Base-by-base conservation (phyloP, 1,140 invertebrate species). In the Caerostris darwini region DNA sequence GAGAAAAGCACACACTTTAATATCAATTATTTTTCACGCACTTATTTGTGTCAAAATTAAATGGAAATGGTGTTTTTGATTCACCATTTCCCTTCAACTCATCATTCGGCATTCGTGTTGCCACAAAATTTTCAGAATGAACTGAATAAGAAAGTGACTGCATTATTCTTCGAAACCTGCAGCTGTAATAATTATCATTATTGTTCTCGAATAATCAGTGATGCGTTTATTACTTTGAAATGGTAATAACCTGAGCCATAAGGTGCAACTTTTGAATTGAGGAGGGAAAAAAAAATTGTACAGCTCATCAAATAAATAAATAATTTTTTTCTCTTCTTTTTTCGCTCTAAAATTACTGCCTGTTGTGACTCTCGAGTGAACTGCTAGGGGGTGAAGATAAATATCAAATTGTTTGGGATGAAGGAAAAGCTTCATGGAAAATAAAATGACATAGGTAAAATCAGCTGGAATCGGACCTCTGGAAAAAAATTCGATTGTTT, bases 191-290 rank as follows among this genome's bases (percentile, higher is more conserved):
- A 34, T 77, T 77, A 19, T 77, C 34, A 53, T 77, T 34, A 77
- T 77, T 77, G 69, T 77, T 77, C 19, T 77, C 34, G 50, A 50
- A 77, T 77, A 50, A 10, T 3, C 69, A 77, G 10, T 77, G 69
- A 77, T 77, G 69, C 69, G 34, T 77, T 77, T 50, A 77, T 77
- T 50, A 10, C 69, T 77, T 77, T 34, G 69, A 77, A 77, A 77
- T 77, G 69, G 12, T 19, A 77, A 77, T 77, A 53, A 77, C 69
- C 34, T 77, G 7, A 77, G 6, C 50, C 19, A 71, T 34, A 34
- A 50, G 34, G 7, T 77, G 34, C 34, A 77, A 34, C 69, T 50
- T n/a, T 8, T 50, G 69, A 77, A 77, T 50, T 10, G 19, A 77
- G 69, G 69, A 77, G 34, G 34, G n/a, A n/a, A 34, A 34, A 34